Evolutionary conservation across 2,888 invertebrate genomes (phyloP).

Genomic region (Adela reaumurella): DNA sequence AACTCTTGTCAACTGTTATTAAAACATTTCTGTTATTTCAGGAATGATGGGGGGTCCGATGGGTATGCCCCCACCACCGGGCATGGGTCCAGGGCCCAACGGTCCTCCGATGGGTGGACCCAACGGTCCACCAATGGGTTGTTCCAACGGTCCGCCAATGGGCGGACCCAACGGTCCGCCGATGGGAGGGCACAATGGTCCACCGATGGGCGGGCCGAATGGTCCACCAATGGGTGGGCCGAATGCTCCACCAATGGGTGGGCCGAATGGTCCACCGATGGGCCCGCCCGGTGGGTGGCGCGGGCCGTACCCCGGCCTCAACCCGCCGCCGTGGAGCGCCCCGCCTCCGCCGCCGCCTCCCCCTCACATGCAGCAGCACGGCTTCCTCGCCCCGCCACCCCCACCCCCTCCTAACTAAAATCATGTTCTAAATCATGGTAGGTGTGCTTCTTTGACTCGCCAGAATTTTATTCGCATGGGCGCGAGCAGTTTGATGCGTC

Average conservation of each 20-base stretch:
- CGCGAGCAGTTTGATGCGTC: no score
- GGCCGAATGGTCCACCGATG: slow-evolving; percentile 6
- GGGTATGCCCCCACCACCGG: slow-evolving; percentile 4
- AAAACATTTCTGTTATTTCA: slow-evolving; percentile 9
- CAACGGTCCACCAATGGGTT: not conserved
- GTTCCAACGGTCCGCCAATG: slow-evolving; percentile 2
- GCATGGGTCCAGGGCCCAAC: slow-evolving; percentile 4
- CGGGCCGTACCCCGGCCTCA: slow-evolving; percentile 19
- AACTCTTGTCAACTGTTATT: not conserved
- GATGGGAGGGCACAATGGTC: slow-evolving; percentile 1
- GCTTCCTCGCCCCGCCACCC: slow-evolving; percentile 19
- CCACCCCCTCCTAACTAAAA: slow-evolving; percentile 25
- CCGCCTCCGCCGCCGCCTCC: slow-evolving; percentile 50
- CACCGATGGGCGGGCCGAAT: slow-evolving; percentile 3
- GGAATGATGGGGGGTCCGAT: slow-evolving; percentile 29
- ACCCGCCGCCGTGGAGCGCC: slow-evolving; percentile 36
- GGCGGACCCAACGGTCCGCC: slow-evolving; percentile 1
- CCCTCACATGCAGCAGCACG: not conserved
- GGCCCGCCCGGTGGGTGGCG: slow-evolving; percentile 20
- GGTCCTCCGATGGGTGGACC: slow-evolving; percentile 3
- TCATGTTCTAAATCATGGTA: no score
- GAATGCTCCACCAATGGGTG: slow-evolving; percentile 2
- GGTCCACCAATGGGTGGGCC: slow-evolving; percentile 1
- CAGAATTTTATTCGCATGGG: no score
- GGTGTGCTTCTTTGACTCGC: no score